These are phyloP conservation scores for Gorilla gorilla DNA, from an alignment of 2,113 vertebrate species.

Conservation along the genomic window DNA sequence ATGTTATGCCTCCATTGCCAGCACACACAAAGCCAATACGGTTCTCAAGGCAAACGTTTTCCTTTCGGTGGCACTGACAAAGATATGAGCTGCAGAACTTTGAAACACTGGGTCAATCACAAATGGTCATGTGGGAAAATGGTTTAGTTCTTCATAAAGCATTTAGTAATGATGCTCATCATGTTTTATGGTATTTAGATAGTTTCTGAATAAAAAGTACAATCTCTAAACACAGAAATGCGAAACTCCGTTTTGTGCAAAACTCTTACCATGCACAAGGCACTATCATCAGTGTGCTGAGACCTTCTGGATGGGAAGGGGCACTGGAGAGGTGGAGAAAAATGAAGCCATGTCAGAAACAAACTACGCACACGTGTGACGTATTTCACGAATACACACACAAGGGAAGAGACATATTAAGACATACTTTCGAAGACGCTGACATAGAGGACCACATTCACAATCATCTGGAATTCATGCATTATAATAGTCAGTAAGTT, in stretches of 20 bases:
- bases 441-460: neutral
- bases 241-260: slow-evolving; percentile 79
- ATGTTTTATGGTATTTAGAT: slow-evolving; percentile 85
- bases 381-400: slow-evolving; percentile 79
- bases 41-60: neutral
- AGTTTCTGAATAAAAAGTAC: slow-evolving; percentile 57
- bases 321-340: slow-evolving; percentile 88
- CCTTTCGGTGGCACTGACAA: neutral
- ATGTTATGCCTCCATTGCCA: neutral
- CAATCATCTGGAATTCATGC: neutral
- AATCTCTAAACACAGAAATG: slow-evolving; percentile 71
- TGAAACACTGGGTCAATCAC: neutral
- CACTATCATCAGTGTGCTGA: slow-evolving; percentile 99
- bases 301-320: slow-evolving; percentile 95
- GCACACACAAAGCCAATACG: neutral
- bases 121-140: neutral
- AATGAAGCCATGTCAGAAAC: slow-evolving; percentile 86
- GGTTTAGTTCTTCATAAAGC: slow-evolving; percentile 11
- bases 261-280: slow-evolving; percentile 97
- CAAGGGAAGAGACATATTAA: slow-evolving; percentile 64
- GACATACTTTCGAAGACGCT: slow-evolving; percentile 30
- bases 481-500: neutral
- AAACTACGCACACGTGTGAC: slow-evolving; percentile 68
- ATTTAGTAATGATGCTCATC: slow-evolving; percentile 33
- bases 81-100: neutral